phyloP scores from a whole-genome alignment of 2,888 invertebrate species.

The Pammene fasciana region DNA sequence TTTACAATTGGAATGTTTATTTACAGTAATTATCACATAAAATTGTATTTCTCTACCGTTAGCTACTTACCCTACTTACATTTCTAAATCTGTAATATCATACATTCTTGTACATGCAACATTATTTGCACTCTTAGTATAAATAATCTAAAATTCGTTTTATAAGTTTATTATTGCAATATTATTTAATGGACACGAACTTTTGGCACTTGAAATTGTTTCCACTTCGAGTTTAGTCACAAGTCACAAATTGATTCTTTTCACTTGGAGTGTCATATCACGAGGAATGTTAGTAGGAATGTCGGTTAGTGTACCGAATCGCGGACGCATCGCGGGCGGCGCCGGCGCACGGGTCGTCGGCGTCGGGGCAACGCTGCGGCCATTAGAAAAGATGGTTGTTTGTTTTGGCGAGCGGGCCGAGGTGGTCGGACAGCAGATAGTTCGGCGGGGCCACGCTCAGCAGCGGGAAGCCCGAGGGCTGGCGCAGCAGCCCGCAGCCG shows the following conservation, averaged over 20 bases:
- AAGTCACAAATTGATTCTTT: slow-evolving; percentile 44
- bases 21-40: slow-evolving; percentile 71
- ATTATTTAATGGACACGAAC: slow-evolving; percentile 72
- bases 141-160: slow-evolving; percentile 61
- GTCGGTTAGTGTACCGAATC: slow-evolving; percentile 37
- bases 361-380: slow-evolving; percentile 51
- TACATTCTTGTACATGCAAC: slow-evolving; percentile 54
- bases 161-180: slow-evolving; percentile 63
- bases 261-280: slow-evolving; percentile 48
- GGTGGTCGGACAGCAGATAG: slow-evolving; percentile 85
- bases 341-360: slow-evolving; percentile 2
- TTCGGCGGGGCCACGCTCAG: slow-evolving; percentile 84
- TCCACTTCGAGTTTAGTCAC: slow-evolving; percentile 26
- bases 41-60: slow-evolving; percentile 49
- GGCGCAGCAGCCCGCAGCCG: slow-evolving; percentile 85
- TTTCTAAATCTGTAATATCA: slow-evolving; percentile 47
- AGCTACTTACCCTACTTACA: slow-evolving; percentile 43
- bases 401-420: slow-evolving; percentile 83
- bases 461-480: slow-evolving; percentile 84
- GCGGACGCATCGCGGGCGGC: slow-evolving; percentile 27
- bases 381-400: slow-evolving; percentile 87
- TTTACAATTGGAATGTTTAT: slow-evolving; percentile 59
- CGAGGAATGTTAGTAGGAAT: slow-evolving; percentile 44
- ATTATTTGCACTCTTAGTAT: slow-evolving; percentile 53
- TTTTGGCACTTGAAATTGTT: slow-evolving; percentile 68